Conservation (phyloP, 2,888 invertebrate species). For the Cerceris ruficornis region DNA sequence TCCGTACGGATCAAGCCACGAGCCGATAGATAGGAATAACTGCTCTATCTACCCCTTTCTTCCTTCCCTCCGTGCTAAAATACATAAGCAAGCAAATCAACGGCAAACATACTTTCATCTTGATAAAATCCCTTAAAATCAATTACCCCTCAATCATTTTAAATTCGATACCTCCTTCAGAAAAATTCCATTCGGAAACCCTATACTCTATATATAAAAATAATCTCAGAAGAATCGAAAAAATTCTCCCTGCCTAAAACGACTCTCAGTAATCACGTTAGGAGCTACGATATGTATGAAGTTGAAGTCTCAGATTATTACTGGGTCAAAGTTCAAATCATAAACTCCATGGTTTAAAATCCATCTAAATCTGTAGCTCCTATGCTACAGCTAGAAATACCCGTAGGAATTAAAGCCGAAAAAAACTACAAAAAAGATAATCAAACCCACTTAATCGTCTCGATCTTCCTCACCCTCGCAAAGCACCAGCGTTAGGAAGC, state of each 20-base stretch:
- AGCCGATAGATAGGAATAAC: conserved; percentile 50
- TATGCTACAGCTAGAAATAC: too few species aligned
- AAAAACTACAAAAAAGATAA: not conserved
- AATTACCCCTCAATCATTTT: not conserved
- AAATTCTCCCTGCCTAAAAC: too few species aligned
- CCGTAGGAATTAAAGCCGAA: not conserved
- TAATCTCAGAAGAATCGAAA: too few species aligned
- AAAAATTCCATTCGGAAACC: not conserved
- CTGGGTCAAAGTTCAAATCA: too few species aligned
- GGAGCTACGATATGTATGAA: too few species aligned
- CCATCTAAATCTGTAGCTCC: too few species aligned
- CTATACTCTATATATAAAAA: not conserved
- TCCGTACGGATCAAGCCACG: conserved; percentile 68
- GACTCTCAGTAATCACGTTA: too few species aligned
- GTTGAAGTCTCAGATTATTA: too few species aligned
- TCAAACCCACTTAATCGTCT: conserved; percentile 56
- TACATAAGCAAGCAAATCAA: not conserved
- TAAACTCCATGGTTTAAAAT: too few species aligned
- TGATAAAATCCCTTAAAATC: not conserved
- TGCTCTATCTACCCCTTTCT: conserved; percentile 39
- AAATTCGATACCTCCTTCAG: not conserved
- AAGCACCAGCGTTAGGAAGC: conserved; percentile 28
- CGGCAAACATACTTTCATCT: not conserved
- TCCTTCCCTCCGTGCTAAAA: not conserved
- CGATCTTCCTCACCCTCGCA: conserved; percentile 48